Conservation (phyloP, 2,113 vertebrate genomes). For the Athene noctua region DNA sequence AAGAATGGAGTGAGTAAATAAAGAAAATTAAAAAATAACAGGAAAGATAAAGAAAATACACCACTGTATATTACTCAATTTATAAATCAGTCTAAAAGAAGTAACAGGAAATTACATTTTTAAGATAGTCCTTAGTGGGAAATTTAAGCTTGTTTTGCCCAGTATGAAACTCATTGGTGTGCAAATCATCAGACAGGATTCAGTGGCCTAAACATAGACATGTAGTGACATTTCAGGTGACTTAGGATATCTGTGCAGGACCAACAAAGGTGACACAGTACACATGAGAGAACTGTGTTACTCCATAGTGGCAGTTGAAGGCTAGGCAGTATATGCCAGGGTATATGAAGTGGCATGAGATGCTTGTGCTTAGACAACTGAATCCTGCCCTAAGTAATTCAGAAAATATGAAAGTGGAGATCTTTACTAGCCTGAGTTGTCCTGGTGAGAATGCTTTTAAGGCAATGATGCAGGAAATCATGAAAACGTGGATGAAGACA, state of each 20-base stretch:
- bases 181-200: background rate
- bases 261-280: background rate
- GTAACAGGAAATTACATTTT: background rate
- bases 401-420: background rate
- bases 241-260: background rate
- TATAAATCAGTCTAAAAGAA: background rate
- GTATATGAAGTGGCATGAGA: background rate
- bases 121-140: background rate
- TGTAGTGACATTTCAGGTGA: background rate
- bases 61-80: background rate
- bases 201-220: background rate
- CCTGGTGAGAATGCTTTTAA: background rate
- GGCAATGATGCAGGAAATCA: background rate
- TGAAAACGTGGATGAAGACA: background rate
- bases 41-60: background rate
- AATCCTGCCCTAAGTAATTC: background rate
- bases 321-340: background rate
- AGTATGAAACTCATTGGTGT: background rate
- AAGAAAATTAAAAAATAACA: background rate
- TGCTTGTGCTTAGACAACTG: background rate
- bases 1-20: background rate
- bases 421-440: background rate
- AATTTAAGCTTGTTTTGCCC: background rate
- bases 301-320: background rate
- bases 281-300: background rate